Evolutionary conservation across 2,113 vertebrate genomes (phyloP).

Genomic region (Lepus europaeus): DNA sequence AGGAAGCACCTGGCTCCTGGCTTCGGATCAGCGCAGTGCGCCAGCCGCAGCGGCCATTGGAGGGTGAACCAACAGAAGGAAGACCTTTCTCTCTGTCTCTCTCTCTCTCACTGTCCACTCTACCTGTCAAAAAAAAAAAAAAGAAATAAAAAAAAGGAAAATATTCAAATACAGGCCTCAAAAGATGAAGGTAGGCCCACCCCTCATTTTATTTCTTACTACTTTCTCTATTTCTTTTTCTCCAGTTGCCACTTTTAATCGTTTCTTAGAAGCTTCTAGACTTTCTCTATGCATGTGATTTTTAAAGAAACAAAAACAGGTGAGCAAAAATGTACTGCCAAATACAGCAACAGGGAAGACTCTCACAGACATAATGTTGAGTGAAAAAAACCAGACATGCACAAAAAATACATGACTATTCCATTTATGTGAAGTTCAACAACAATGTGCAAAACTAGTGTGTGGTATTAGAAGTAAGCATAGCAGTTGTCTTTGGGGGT

Average conservation of each 20-base stretch:
- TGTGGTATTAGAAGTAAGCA: neutral
- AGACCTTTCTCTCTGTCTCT: no score
- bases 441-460: neutral
- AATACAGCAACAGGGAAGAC: neutral
- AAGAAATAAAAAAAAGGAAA: neutral
- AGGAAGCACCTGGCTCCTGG: no score
- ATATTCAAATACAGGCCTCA: neutral
- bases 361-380: neutral
- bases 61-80: no score
- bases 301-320: neutral
- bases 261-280: neutral
- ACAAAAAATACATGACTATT: neutral
- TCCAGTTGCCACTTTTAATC: neutral
- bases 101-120: no score
- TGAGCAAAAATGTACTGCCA: neutral
- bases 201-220: neutral
- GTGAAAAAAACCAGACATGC: neutral
- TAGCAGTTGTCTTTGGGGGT: neutral
- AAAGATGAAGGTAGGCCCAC: neutral
- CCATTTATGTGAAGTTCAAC: neutral
- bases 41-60: no score
- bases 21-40: no score
- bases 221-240: slow-evolving; percentile 30
- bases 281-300: neutral
- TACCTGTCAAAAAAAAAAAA: no score